A percentile compares a stretch with the other conserved stretches of the same genome.
phyloP scores from a whole-genome alignment of 2,888 invertebrate species.

The Caenorhabditis sp. region DNA sequence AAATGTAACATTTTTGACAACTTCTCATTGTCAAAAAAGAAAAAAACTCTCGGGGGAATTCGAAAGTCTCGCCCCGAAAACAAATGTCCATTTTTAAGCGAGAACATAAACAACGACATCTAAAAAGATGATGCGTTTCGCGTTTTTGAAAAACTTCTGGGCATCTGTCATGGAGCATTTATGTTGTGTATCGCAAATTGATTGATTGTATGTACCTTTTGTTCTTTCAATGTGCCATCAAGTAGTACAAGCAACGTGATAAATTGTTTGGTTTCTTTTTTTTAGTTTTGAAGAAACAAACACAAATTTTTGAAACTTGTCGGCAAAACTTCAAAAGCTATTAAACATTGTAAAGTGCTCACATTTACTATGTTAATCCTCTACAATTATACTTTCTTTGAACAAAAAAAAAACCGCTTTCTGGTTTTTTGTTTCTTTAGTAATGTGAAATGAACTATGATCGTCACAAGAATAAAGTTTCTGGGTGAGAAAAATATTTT shows the following conservation, averaged over 20 bases:
- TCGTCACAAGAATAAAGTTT: no score
- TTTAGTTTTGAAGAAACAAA: background rate
- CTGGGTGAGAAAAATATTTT: no score
- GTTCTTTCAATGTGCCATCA: background rate
- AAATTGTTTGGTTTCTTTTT: background rate
- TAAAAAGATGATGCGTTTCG: background rate
- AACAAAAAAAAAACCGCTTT: background rate
- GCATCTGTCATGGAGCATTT: background rate
- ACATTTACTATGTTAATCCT: background rate
- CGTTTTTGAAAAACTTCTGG: background rate
- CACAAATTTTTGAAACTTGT: background rate
- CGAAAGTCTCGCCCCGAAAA: no score
- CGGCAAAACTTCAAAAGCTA: background rate
- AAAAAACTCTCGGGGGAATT: no score
- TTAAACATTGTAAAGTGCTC: constrained; percentile 1
- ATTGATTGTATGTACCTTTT: background rate
- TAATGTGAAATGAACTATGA: background rate
- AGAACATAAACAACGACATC: no score
- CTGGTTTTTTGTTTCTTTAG: background rate
- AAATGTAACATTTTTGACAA: constrained; percentile 19
- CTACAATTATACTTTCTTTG: background rate
- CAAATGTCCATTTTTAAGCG: no score
- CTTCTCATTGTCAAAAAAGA: background rate
- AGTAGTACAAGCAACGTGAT: background rate
- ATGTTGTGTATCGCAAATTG: constrained; percentile 1